Base-by-base conservation (phyloP, 2,113 vertebrate genomes). In the Syngnathus floridae region DNA sequence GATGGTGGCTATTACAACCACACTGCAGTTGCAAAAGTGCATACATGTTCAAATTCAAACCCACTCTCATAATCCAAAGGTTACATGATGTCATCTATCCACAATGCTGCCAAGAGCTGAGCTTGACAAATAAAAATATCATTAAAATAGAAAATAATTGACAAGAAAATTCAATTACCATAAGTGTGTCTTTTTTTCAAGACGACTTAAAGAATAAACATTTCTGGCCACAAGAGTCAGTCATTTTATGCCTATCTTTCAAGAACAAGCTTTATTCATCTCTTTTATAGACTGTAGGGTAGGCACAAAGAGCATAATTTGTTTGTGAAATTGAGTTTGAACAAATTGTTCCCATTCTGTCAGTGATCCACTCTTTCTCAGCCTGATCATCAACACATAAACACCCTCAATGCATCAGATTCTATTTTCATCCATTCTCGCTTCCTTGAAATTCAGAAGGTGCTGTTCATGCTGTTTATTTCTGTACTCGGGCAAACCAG, bases 261-360 rank as follows among this genome's bases (percentile, higher is more conserved):
- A 51, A 64, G 70, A 84, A 86, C 78, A 85, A 85, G 35, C 67
- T 45, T 65, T 70, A 85, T 73, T 81, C 76, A 67, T n/a, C 13
- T 63, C 31, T 31, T 5, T 1, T 1, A 3, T 64, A 65, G 66
- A 75, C 69, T 70, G 66, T 37, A 66, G 69, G 67, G 48, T 63
- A 65, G 26, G n/a, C 67, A 58, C 65, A 56, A 65, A 67, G 43
- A 16, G 77, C 69, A 72, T 67, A 73, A 70, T 73, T 67, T 71
- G 73, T 72, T 59, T 61, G 16, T 65, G 69, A 9, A 60, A 52
- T 16, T 5, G 69, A 65, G 26, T 77, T 75, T 77, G 69, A 67
- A 54, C 69, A 81, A 86, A 88, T 80, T 79, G 80, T 76, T 73
- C 74, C 70, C 58, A 67, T 76, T 76, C 70, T 73, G 80, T 77